These are phyloP conservation scores for Spilosoma lubricipeda DNA, from an alignment of 2,888 invertebrate species.

Conservation along the genomic window DNA sequence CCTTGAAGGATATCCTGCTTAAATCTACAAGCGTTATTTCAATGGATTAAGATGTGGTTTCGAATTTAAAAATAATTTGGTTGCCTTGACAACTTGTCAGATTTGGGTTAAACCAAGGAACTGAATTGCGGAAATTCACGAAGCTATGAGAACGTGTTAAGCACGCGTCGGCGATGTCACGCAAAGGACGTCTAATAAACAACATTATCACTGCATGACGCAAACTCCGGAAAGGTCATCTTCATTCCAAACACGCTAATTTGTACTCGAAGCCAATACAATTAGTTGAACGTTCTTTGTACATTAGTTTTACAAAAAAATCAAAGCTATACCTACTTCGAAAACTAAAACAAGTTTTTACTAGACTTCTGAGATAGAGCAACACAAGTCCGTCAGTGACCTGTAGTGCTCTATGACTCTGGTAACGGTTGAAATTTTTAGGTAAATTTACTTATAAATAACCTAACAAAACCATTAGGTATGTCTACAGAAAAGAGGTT, in stretches of 20 bases:
- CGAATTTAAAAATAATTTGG: not conserved
- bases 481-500: not conserved
- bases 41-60: not conserved
- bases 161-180: slow-evolving; percentile 60
- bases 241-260: slow-evolving; percentile 50
- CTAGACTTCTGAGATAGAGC: slow-evolving; percentile 2
- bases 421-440: not conserved
- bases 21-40: not conserved
- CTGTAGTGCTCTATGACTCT: not conserved
- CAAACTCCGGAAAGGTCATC: slow-evolving; percentile 63
- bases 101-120: slow-evolving; percentile 49
- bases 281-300: slow-evolving; percentile 63
- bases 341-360: slow-evolving; percentile 20
- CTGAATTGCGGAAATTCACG: slow-evolving; percentile 68
- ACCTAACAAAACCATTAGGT: not conserved
- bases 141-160: slow-evolving; percentile 66
- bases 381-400: too few relatives aligned
- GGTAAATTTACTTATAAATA: not conserved
- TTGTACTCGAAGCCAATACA: slow-evolving; percentile 55
- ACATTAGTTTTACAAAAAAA: slow-evolving; percentile 54
- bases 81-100: not conserved
- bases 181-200: slow-evolving; percentile 65
- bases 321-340: slow-evolving; percentile 28
- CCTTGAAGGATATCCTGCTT: not conserved
- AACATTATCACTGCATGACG: slow-evolving; percentile 67